A percentile compares a stretch with the other conserved stretches of the same genome.
Conservation (phyloP, 53 echinoderm and acorn worm species). For the Arbacia lixula region DNA sequence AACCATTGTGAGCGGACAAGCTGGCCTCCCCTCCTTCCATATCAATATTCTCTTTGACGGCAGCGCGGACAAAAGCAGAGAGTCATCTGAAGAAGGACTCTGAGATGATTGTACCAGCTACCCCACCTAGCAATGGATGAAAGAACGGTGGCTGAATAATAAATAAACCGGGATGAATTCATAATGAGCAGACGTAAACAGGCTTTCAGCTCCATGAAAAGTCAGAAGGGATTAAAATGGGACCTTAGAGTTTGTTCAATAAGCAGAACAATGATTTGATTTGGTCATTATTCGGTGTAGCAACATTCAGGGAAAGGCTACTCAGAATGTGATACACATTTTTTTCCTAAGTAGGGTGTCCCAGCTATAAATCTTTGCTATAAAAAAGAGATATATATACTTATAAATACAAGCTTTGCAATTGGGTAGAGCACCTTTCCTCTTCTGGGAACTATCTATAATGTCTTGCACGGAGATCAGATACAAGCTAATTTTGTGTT, state of each 20-base stretch:
- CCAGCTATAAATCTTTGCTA: background rate
- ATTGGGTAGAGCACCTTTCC: too few relatives aligned
- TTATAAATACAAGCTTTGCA: too few relatives aligned
- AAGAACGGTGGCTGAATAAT: background rate
- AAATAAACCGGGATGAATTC: slow-evolving; percentile 12
- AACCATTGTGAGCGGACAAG: background rate
- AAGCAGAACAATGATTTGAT: slow-evolving; percentile 25
- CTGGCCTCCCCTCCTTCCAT: background rate
- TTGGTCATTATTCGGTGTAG: too few relatives aligned
- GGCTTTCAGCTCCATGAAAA: background rate
- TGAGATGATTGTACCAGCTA: too few relatives aligned
- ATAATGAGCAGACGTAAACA: slow-evolving; percentile 25
- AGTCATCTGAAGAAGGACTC: too few relatives aligned
- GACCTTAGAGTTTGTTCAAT: background rate
- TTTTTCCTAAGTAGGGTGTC: too few relatives aligned
- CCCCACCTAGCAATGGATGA: slow-evolving; percentile 16
- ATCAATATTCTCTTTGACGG: slow-evolving; percentile 18
- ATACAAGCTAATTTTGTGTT: too few relatives aligned
- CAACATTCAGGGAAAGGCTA: too few relatives aligned
- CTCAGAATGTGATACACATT: too few relatives aligned
- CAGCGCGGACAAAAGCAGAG: background rate
- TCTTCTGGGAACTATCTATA: too few relatives aligned
- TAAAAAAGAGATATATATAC: background rate
- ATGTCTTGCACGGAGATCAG: too few relatives aligned
- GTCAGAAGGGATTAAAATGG: background rate